phyloP scores from a whole-genome alignment of 1,140 invertebrate species.

The Mya arenaria region DNA sequence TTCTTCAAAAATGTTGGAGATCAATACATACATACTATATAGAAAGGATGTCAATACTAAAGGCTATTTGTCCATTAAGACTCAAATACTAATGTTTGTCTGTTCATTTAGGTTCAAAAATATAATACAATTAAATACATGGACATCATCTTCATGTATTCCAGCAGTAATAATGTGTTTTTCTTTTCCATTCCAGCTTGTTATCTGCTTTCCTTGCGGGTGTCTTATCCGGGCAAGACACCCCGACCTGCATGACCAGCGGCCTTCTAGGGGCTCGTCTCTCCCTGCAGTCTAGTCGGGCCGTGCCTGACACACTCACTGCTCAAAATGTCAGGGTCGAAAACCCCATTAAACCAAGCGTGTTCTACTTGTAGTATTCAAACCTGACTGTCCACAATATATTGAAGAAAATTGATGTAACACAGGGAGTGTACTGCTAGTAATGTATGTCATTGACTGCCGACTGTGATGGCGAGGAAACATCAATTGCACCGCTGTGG shows the following conservation, averaged over 20 bases:
- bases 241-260: constrained; percentile 79
- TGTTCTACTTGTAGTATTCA: too few species aligned
- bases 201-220: constrained; percentile 82
- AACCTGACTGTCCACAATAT: too few species aligned
- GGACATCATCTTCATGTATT: background rate
- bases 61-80: background rate
- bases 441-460: too few species aligned
- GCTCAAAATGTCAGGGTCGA: background rate
- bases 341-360: too few species aligned
- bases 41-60: background rate
- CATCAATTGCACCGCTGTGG: too few species aligned
- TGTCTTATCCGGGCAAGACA: constrained; percentile 80
- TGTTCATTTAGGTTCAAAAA: background rate
- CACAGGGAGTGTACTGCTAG: too few species aligned
- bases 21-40: background rate
- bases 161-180: background rate
- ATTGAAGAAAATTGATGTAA: too few species aligned
- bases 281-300: constrained; percentile 81
- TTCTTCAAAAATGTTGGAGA: background rate
- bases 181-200: constrained; percentile 79
- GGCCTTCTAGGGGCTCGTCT: constrained; percentile 82
- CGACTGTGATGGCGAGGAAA: too few species aligned
- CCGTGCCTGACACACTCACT: constrained; percentile 80
- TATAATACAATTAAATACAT: background rate
- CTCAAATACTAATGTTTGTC: background rate